Conservation (phyloP, 2,797 vertebrate genomes). For the Sciaenops ocellatus region DNA sequence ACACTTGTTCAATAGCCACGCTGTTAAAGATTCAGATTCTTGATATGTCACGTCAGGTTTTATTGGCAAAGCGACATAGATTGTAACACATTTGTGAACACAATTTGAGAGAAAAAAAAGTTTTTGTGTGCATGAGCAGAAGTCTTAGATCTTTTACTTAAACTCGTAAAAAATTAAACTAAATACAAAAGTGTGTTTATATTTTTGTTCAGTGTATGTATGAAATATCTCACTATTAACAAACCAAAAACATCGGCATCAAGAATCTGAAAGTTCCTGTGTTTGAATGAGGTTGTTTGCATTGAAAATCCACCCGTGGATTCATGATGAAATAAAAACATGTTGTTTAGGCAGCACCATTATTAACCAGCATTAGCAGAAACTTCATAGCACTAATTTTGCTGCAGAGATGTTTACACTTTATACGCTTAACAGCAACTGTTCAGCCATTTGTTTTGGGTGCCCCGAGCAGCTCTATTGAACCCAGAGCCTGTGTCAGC, state of each 20-base stretch:
- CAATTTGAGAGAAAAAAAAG: too few species aligned
- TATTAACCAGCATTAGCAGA: slow-evolving; percentile 52
- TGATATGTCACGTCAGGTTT: too few species aligned
- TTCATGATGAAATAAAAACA: slow-evolving; percentile 32
- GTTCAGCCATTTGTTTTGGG: slow-evolving; percentile 66
- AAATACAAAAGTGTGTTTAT: too few species aligned
- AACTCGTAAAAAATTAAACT: too few species aligned
- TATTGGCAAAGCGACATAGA: too few species aligned
- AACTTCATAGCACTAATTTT: slow-evolving; percentile 51
- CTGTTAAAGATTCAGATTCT: too few species aligned
- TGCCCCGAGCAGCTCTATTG: slow-evolving; percentile 59
- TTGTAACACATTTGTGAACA: too few species aligned
- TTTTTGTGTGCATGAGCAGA: too few species aligned
- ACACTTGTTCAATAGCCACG: too few species aligned
- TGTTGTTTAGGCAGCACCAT: slow-evolving; percentile 29
- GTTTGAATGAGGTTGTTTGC: slow-evolving; percentile 18
- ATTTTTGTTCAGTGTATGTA: too few species aligned
- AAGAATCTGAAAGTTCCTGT: background rate
- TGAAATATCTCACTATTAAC: background rate
- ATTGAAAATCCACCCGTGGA: slow-evolving; percentile 26
- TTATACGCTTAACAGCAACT: slow-evolving; percentile 51
- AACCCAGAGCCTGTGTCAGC: slow-evolving; percentile 63
- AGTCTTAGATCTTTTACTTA: too few species aligned
- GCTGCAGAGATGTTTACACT: slow-evolving; percentile 66
- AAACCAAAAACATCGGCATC: background rate